Percentiles rank a stretch among this genome's conserved stretches.
phyloP scores from a whole-genome alignment of 2,888 invertebrate genomes.

The Carcina quercana region DNA sequence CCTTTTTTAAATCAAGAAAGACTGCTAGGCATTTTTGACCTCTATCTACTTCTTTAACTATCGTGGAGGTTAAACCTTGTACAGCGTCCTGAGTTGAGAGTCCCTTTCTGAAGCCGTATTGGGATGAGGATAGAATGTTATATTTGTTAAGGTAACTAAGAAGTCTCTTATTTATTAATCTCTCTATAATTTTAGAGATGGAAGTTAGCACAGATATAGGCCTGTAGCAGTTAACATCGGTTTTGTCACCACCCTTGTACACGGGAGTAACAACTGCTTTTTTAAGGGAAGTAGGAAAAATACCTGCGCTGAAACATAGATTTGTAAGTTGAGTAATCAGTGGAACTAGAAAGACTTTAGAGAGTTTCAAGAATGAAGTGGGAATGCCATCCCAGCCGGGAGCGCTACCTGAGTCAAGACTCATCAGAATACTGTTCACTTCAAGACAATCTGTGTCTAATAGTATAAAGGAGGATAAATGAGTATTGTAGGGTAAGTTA shows the following conservation, averaged over 20 bases:
- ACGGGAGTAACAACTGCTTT: not conserved
- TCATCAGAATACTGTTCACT: no score
- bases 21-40: no score
- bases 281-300: not conserved
- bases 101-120: conserved; percentile 9
- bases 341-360: no score
- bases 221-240: conserved; percentile 5
- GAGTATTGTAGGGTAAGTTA: no score
- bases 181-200: conserved; percentile 8
- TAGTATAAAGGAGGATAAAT: no score
- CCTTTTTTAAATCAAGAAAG: no score
- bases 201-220: conserved; percentile 7
- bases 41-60: conserved; percentile 5
- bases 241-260: conserved; percentile 2
- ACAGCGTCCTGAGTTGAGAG: conserved; percentile 8
- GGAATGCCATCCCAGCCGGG: no score
- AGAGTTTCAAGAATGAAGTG: no score
- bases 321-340: not conserved
- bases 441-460: no score
- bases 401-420: no score
- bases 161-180: conserved; percentile 5
- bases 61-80: not conserved
- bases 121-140: conserved; percentile 3
- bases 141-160: conserved; percentile 2
- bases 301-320: not conserved